Evolutionary conservation across 2,888 invertebrate genomes (phyloP), one percentile per base, ranked within the genome.

Genomic region (Ramazzottius varieornatus): DNA sequence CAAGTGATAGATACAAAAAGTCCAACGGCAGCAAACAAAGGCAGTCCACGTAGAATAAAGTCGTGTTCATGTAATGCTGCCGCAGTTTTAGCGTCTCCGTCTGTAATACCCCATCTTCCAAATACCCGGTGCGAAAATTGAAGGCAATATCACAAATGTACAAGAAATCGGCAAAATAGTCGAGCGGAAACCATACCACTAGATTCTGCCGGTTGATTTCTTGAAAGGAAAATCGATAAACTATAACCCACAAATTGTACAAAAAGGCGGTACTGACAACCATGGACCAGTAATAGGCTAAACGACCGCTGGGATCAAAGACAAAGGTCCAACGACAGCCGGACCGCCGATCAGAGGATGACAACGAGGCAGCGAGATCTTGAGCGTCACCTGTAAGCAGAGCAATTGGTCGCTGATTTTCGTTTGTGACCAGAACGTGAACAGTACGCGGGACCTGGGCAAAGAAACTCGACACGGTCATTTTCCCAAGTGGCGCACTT

Each of bases 211-310:
- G 63, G 65, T 65, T 64, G 29, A 64, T 64, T 81, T 94, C 94
- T 79, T 92, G 88, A 79, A 96, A 96, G 79, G 94, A 91, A 82
- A 92, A 94, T 79, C 94, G 85, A 82, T 93, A 94, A 77, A 93
- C 91, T 80, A 94, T 90, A 78, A 90, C 90, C 92, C 91, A 92
- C 75, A 92, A 88, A 79, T 92, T 92, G 81, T 92, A 92, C 73
- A 92, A 84, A 80, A 91, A 92, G 75, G 91, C 91, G 75, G 91
- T 83, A 70, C 90, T 90, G 71, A 92, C 91, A 72, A 91, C 88
- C 86, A 91, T 88, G 72, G 90, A 90, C 92, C 54, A 16, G 29
- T 16, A 54, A 80, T 92, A 92, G 79, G 89, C 90, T 69, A 94
- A 82, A 65, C 93, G 83, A 69, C 94, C 94, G 70, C 94, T 91